Evolutionary conservation across 2,888 invertebrate species (phyloP).

Genomic region (Cinara cedri): DNA sequence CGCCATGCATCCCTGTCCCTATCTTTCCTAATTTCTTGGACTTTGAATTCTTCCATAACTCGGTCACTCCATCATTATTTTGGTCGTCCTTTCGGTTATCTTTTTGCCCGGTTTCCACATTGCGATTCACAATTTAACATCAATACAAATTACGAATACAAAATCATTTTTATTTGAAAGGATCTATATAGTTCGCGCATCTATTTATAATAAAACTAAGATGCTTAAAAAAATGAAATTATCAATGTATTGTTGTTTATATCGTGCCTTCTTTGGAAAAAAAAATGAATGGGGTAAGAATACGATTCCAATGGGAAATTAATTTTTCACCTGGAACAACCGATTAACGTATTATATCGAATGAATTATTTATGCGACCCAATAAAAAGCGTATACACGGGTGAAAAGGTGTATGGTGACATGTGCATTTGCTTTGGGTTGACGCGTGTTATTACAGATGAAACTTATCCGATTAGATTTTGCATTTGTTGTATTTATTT

Average conservation of each 20-base stretch:
- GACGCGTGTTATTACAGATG: not conserved
- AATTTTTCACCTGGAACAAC: constrained; percentile 37
- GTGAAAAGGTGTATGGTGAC: no score
- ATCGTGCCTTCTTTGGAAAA: constrained; percentile 25
- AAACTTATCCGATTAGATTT: constrained; percentile 15
- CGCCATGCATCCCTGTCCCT: no score
- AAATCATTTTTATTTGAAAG: not conserved
- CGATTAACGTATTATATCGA: constrained; percentile 10
- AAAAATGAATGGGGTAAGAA: not conserved
- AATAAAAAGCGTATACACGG: constrained; percentile 1
- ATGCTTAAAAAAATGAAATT: constrained; percentile 35
- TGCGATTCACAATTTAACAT: no score
- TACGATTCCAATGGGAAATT: constrained; percentile 16
- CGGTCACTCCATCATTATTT: no score
- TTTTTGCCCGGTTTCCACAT: no score
- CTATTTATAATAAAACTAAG: no score
- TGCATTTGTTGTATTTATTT: not conserved
- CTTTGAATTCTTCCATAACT: no score
- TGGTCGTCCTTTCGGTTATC: no score
- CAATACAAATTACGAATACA: not conserved
- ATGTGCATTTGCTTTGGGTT: no score
- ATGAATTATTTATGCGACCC: constrained; percentile 39
- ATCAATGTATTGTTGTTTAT: constrained; percentile 32
- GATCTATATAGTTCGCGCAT: not conserved
- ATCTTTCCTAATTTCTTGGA: no score